These are phyloP conservation scores for Prinia subflava DNA, from an alignment of 2,113 vertebrate genomes.

Conservation along the genomic window DNA sequence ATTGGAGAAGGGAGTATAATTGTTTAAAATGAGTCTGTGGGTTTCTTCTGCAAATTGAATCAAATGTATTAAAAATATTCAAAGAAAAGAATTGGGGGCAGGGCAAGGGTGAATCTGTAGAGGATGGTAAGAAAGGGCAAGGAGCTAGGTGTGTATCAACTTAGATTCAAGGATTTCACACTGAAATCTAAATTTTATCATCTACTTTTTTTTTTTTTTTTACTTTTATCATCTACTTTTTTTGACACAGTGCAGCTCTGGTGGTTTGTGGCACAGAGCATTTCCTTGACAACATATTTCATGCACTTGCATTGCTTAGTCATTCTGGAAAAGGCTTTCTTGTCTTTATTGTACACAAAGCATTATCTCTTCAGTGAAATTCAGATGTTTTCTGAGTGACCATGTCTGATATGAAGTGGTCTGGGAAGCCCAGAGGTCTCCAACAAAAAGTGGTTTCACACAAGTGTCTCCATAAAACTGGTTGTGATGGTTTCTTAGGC, in stretches of 20 bases:
- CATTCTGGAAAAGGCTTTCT: not conserved
- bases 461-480: not conserved
- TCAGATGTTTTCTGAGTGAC: not conserved
- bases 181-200: not conserved
- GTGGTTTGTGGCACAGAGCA: not conserved
- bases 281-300: not conserved
- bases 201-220: too few relatives aligned
- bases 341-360: not conserved
- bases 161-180: not conserved
- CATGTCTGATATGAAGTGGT: fast-evolving
- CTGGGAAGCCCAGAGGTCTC: not conserved
- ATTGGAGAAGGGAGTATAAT: not conserved
- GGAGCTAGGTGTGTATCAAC: not conserved
- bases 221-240: not conserved
- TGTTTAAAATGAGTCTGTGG: not conserved
- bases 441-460: not conserved
- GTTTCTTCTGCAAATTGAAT: not conserved
- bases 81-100: fast-evolving
- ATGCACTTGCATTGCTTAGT: not conserved
- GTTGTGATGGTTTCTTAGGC: not conserved
- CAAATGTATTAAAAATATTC: not conserved
- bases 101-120: not conserved
- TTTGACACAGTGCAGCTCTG: not conserved
- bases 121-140: not conserved
- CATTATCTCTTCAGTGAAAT: not conserved